Evolutionary conservation across 1,140 invertebrate genomes (phyloP).

Genomic region (Charaxes varanes): DNA sequence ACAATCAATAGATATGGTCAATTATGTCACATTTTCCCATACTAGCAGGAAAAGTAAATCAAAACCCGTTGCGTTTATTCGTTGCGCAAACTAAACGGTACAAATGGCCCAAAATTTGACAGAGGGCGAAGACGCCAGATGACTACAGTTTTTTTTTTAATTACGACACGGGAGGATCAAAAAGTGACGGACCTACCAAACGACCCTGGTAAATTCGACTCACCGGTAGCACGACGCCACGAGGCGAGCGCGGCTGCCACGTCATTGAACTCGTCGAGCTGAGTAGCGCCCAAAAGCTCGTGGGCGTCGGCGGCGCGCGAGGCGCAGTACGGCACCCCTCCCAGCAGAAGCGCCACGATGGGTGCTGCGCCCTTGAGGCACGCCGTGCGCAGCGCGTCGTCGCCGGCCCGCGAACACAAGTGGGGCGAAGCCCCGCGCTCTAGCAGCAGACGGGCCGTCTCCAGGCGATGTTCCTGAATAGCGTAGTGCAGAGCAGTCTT

Average conservation of each 20-base stretch:
- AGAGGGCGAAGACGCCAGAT: too few species aligned
- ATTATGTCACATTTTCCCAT: too few species aligned
- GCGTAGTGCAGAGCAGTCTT: conserved; percentile 96
- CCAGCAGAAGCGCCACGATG: conserved; percentile 84
- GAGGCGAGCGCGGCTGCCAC: conserved; percentile 77
- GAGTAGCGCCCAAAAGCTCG: conserved; percentile 89
- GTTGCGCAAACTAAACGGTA: too few species aligned
- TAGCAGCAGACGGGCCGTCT: conserved; percentile 89
- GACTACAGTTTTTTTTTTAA: too few species aligned
- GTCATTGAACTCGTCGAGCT: conserved; percentile 88
- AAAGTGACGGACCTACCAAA: too few species aligned
- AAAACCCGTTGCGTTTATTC: too few species aligned
- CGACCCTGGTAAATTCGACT: too few species aligned
- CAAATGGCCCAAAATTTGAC: too few species aligned
- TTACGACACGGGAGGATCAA: too few species aligned
- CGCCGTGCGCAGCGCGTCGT: conserved; percentile 93
- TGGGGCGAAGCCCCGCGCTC: conserved; percentile 86
- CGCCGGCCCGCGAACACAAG: conserved; percentile 85
- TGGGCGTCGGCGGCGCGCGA: conserved; percentile 87
- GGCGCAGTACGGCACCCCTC: conserved; percentile 76
- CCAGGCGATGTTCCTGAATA: conserved; percentile 90
- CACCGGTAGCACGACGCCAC: conserved; percentile 81
- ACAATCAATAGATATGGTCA: too few species aligned
- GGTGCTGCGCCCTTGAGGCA: conserved; percentile 90
- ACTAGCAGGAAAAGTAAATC: too few species aligned